phyloP scores from a whole-genome alignment of 2,888 invertebrate genomes.

The Chydorus sphaericus region DNA sequence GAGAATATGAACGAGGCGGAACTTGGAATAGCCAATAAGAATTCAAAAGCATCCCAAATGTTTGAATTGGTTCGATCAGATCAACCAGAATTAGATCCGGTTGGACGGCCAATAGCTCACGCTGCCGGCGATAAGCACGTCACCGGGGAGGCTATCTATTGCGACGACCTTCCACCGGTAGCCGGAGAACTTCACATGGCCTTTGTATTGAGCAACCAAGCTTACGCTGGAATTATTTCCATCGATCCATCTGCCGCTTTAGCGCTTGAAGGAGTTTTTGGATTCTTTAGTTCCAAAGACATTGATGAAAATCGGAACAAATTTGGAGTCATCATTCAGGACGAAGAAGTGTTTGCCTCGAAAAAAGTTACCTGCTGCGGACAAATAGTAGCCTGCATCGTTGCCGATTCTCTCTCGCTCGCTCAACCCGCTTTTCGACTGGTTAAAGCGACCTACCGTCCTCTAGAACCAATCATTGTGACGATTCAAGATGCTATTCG shows the following conservation, averaged over 20 bases:
- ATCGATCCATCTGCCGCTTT: conserved; percentile 63
- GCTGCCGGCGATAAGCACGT: conserved; percentile 72
- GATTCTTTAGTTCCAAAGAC: conserved; percentile 63
- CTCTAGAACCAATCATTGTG: conserved; percentile 58
- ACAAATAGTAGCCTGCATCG: conserved; percentile 64
- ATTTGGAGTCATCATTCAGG: conserved; percentile 56
- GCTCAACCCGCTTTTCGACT: conserved; percentile 70
- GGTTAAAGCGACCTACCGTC: conserved; percentile 69
- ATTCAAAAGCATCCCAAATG: conserved; percentile 44
- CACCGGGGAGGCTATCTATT: conserved; percentile 80
- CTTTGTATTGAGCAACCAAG: conserved; percentile 43
- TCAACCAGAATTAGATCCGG: conserved; percentile 48
- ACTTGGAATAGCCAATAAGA: neutral
- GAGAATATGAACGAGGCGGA: neutral
- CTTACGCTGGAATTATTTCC: conserved; percentile 62
- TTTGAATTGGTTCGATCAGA: conserved; percentile 36
- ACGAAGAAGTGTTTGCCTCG: conserved; percentile 73
- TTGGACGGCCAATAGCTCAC: conserved; percentile 69
- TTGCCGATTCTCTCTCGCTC: conserved; percentile 56
- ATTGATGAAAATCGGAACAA: conserved; percentile 47
- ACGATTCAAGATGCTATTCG: conserved; percentile 48
- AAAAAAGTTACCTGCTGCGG: conserved; percentile 56
- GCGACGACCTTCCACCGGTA: conserved; percentile 68
- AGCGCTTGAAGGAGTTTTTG: conserved; percentile 58
- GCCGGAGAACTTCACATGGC: conserved; percentile 60